Evolutionary conservation across 1,140 invertebrate genomes (phyloP), one percentile per base, ranked within the genome.

Genomic region (Chironomus tepperi): DNA sequence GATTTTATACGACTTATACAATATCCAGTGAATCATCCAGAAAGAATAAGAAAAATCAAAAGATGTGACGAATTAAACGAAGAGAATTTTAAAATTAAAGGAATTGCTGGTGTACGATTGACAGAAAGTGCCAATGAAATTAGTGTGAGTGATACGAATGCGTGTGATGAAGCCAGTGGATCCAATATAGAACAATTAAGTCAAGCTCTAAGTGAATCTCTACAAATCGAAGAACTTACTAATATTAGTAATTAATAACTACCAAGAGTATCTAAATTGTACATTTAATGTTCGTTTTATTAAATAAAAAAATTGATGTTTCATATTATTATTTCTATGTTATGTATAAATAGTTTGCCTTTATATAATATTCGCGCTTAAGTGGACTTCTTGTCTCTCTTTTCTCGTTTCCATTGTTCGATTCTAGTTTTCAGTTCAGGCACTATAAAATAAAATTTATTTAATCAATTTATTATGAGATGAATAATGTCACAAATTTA

Each of bases 401-500:
- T 70, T 19, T 70, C 65, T 21, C 19, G 16, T 7, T 70, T 70
- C 65, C 65, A 70, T 1, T 18, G 9, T 19, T 70, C 65, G 10
- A 70, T 70, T 9, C 65, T 18, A 2, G 65, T 18, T 70, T 70
- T 70, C 65, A 70, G 65, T 12, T 70, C 65, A 70, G 65, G 65
- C 19, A 70, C 65, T 70, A 18, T 19, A 70, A 70, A 19, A 67
- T 3, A 16, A 16, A 18, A 2, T 19, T 19, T 18, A 70, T 7
- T 19, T n/a, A n/a, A 19, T 70, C 7, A 67, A n/a, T n/a, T n/a
- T n/a, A n/a, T n/a, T n/a, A n/a, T n/a, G n/a, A n/a, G n/a, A n/a
- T n/a, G n/a, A 34, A 34, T 34, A 34, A 34, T 34, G n/a, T n/a
- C n/a, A 12, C 10, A 67, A 19, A 18, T 21, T 70, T 70, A 70